Percentiles rank a stretch among this genome's conserved stretches.
phyloP scores from a whole-genome alignment of 2,113 vertebrate genomes.

The Brachionichthys hirsutus region DNA sequence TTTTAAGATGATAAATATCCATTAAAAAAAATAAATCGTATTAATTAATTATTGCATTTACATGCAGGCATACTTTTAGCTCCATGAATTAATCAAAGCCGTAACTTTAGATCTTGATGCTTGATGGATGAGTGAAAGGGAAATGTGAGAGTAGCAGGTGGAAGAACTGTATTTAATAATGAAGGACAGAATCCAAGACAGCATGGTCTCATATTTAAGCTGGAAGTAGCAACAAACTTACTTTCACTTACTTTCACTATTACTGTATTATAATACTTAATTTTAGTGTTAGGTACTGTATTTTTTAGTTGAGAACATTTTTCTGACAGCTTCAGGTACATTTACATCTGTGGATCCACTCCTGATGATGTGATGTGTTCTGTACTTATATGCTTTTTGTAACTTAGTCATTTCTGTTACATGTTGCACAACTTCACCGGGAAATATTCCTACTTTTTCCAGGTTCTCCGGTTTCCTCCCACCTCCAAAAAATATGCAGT shows the following conservation, averaged over 20 bases:
- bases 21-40: background rate
- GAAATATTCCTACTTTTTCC: too few relatives aligned
- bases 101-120: constrained; percentile 51
- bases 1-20: background rate
- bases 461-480: too few relatives aligned
- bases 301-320: too few relatives aligned
- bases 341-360: too few relatives aligned
- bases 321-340: too few relatives aligned
- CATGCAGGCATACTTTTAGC: constrained; percentile 26
- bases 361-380: too few relatives aligned
- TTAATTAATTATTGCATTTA: constrained; percentile 16
- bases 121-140: constrained; percentile 60
- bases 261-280: background rate
- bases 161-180: constrained; percentile 62
- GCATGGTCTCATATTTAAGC: constrained; percentile 12
- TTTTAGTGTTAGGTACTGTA: too few relatives aligned
- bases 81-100: constrained; percentile 65
- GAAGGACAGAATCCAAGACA: constrained; percentile 56
- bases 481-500: too few relatives aligned
- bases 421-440: too few relatives aligned
- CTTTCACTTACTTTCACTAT: background rate
- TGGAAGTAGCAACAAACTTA: constrained; percentile 7
- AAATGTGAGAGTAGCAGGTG: constrained; percentile 52
- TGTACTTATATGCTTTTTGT: too few relatives aligned
- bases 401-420: too few relatives aligned